Evolutionary conservation across 2,113 vertebrate species (phyloP).

Genomic region (Drymodes brunneopygia): DNA sequence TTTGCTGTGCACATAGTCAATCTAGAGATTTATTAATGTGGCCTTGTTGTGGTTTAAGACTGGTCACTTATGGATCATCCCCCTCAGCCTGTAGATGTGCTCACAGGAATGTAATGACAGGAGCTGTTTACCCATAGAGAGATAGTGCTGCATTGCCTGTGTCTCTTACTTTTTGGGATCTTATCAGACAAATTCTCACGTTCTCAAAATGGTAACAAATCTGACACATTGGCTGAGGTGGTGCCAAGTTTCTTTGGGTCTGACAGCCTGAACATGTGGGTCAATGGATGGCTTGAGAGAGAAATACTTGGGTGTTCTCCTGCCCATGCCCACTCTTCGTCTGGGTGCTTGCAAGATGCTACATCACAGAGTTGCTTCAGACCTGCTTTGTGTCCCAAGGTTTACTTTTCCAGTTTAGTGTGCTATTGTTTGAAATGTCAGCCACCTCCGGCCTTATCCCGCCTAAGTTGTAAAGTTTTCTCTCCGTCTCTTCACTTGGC

Average conservation of each 20-base stretch:
- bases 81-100: not conserved
- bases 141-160: not conserved
- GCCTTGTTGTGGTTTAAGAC: not conserved
- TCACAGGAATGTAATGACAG: not conserved
- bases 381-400: not conserved
- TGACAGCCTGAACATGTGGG: accelerated
- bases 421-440: constrained; percentile 24
- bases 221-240: not conserved
- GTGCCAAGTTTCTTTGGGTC: not conserved
- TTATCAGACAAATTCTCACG: not conserved
- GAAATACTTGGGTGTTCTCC: not conserved
- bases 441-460: not conserved
- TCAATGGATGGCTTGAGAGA: not conserved
- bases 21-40: not conserved
- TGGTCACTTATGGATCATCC: not conserved
- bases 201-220: not conserved
- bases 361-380: not conserved
- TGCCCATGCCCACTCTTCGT: not conserved
- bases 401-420: not conserved
- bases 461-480: not conserved
- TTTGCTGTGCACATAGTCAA: not conserved
- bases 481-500: not conserved
- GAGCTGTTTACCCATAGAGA: not conserved
- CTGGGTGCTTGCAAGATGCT: not conserved
- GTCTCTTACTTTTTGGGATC: not conserved